Evolutionary conservation across 1,140 invertebrate genomes (phyloP).

Genomic region (Drosophila leontia): DNA sequence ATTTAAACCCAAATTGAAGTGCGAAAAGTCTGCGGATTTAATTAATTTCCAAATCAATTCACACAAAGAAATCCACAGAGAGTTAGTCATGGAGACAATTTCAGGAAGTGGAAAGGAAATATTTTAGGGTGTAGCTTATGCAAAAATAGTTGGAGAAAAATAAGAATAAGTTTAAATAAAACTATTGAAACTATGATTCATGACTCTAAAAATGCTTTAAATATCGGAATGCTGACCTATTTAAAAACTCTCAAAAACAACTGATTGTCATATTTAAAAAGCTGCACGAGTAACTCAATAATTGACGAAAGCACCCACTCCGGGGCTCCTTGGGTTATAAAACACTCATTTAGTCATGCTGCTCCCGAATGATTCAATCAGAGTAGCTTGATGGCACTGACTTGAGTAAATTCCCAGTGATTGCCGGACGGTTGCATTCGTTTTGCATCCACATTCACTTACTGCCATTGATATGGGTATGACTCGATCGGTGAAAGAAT

Average conservation of each 20-base stretch:
- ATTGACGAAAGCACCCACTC: not conserved
- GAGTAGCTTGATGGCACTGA: conserved; percentile 5
- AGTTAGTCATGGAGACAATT: conserved; percentile 8
- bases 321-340: conserved; percentile 10
- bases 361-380: conserved; percentile 14
- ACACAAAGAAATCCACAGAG: conserved; percentile 6
- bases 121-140: not conserved
- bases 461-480: conserved; percentile 32
- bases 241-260: conserved; percentile 1
- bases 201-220: too few species aligned
- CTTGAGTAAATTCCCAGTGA: conserved; percentile 27
- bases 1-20: conserved; percentile 31
- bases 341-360: conserved; percentile 8
- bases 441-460: conserved; percentile 8
- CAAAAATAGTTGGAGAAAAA: not conserved
- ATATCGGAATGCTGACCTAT: not conserved
- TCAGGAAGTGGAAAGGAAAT: conserved; percentile 10
- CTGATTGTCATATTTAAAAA: not conserved
- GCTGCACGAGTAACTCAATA: not conserved
- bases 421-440: not conserved
- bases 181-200: not conserved
- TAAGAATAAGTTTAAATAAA: not conserved
- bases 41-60: conserved; percentile 8
- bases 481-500: conserved; percentile 25
- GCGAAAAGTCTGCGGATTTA: conserved; percentile 28